These are phyloP conservation scores for Alcedo atthis DNA, from an alignment of 2,797 vertebrate genomes.

Conservation along the genomic window DNA sequence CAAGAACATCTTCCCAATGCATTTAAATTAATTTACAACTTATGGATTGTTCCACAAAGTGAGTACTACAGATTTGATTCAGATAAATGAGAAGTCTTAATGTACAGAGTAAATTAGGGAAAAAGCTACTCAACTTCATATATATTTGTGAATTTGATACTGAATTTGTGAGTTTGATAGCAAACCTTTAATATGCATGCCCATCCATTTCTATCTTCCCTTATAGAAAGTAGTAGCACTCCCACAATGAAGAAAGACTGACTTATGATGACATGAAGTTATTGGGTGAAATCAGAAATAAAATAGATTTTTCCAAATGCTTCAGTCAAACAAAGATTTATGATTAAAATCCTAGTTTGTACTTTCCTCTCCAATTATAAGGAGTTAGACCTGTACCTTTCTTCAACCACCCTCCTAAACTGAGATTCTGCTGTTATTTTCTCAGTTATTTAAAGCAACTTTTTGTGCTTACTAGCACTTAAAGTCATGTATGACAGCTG, in stretches of 20 bases:
- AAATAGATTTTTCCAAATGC: not conserved
- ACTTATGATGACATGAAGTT: not conserved
- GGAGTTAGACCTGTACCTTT: not conserved
- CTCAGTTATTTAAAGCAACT: not conserved
- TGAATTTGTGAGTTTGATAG: not conserved
- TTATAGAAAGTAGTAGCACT: not conserved
- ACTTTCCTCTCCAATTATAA: not conserved
- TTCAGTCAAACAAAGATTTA: not conserved
- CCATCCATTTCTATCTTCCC: not conserved
- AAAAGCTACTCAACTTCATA: not conserved
- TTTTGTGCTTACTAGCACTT: slow-evolving; percentile 9
- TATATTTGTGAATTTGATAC: not conserved
- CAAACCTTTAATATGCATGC: not conserved
- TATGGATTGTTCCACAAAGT: not conserved
- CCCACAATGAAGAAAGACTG: not conserved
- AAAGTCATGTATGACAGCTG: slow-evolving; percentile 75
- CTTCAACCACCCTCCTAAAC: not conserved
- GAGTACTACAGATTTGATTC: not conserved
- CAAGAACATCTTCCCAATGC: not conserved
- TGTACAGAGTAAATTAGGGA: not conserved
- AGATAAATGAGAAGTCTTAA: not conserved
- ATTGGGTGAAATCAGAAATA: not conserved
- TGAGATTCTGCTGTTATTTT: not conserved
- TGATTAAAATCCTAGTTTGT: not conserved
- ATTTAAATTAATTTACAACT: not conserved